phyloP scores from a whole-genome alignment of 2,888 invertebrate species.

The Protophormia terraenovae region DNA sequence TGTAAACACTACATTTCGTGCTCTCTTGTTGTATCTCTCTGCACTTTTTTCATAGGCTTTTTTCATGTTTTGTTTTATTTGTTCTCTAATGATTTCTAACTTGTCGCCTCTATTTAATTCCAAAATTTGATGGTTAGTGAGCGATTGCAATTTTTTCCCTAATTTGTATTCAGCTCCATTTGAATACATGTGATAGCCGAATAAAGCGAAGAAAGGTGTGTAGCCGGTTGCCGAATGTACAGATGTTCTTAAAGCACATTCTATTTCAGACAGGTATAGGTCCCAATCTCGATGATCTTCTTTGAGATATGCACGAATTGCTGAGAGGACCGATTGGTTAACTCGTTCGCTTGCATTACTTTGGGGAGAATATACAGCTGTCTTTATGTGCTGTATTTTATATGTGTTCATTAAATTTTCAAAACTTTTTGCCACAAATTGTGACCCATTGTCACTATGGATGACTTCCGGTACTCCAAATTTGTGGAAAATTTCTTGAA shows the following conservation, averaged over 20 bases:
- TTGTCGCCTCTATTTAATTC: not conserved
- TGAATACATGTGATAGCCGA: constrained; percentile 12
- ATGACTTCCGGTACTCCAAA: not conserved
- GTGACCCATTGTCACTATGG: not conserved
- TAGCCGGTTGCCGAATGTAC: not conserved
- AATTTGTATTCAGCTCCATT: constrained; percentile 26
- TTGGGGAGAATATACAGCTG: not conserved
- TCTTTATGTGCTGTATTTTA: not conserved
- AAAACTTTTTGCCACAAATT: not conserved
- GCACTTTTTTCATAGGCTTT: not conserved
- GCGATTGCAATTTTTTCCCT: constrained; percentile 1
- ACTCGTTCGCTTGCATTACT: too few relatives aligned
- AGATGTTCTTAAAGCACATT: too few relatives aligned
- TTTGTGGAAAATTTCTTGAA: not conserved
- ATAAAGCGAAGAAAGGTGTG: not conserved
- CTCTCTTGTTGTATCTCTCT: not conserved
- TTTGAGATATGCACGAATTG: not conserved
- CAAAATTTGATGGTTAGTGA: not conserved
- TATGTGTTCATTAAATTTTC: not conserved
- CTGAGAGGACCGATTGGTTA: not conserved
- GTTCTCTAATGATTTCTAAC: not conserved
- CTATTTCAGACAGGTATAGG: not conserved
- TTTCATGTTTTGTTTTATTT: constrained; percentile 2
- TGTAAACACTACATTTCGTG: not conserved
- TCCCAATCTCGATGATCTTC: too few relatives aligned